These are phyloP conservation scores for Sphyrna mokarran DNA, from an alignment of 2,113 vertebrate species.

Conservation along the genomic window DNA sequence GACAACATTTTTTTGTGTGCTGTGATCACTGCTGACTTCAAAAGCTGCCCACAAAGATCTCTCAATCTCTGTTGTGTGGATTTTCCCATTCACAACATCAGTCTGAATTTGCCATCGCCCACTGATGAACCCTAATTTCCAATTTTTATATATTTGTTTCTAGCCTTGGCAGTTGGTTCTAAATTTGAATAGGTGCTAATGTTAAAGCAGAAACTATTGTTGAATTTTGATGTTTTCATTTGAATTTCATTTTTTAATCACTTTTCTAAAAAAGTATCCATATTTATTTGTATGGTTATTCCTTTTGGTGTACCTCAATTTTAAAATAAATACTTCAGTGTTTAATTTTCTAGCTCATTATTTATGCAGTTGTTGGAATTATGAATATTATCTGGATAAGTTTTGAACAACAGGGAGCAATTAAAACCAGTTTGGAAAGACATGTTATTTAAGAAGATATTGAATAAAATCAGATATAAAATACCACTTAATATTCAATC, in stretches of 20 bases:
- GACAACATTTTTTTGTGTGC: not conserved
- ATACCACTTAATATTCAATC: not conserved
- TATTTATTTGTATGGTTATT: conserved; percentile 19
- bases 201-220: not conserved
- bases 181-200: not conserved
- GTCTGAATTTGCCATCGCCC: not conserved
- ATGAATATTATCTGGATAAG: not conserved
- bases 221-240: not conserved
- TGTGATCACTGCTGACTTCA: not conserved
- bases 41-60: not conserved
- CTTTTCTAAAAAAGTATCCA: not conserved
- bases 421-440: not conserved
- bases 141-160: not conserved
- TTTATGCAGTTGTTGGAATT: not conserved
- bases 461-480: not conserved
- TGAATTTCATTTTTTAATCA: conserved; percentile 11
- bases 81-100: not conserved
- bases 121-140: not conserved
- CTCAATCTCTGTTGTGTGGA: not conserved
- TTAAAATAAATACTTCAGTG: not conserved
- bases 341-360: not conserved
- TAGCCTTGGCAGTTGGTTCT: not conserved
- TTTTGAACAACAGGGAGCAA: not conserved
- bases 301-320: not conserved
- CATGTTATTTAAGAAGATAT: not conserved